Percentiles rank a stretch among this genome's conserved stretches.
These are phyloP conservation scores for Cerastis leucographa DNA, from an alignment of 2,888 invertebrate species.

Conservation along the genomic window DNA sequence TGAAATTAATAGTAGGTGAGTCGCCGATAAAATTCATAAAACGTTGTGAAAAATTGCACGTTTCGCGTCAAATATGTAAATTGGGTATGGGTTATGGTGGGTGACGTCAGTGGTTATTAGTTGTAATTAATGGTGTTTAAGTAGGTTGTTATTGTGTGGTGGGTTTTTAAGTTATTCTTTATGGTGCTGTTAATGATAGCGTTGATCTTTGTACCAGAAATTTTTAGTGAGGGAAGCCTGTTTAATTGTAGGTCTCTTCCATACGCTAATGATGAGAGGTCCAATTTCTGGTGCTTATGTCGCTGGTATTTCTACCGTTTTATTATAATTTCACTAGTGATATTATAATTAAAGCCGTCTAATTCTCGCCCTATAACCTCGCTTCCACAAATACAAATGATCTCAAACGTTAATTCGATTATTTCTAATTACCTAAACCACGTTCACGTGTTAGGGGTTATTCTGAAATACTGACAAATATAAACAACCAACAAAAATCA, in stretches of 20 bases:
- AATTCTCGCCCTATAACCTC: no score
- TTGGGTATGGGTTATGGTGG: slow-evolving; percentile 23
- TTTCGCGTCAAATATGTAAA: slow-evolving; percentile 52
- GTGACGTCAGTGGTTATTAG: slow-evolving; percentile 43
- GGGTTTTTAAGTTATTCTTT: neutral
- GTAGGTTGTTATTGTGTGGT: slow-evolving; percentile 9
- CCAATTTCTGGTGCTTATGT: neutral
- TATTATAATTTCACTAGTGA: no score
- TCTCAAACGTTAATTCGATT: no score
- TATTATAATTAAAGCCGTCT: no score
- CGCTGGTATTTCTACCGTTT: no score
- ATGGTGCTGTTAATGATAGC: slow-evolving; percentile 7
- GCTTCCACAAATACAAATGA: no score
- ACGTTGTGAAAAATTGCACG: slow-evolving; percentile 50
- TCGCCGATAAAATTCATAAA: slow-evolving; percentile 41
- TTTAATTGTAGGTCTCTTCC: neutral
- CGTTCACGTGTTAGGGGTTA: no score
- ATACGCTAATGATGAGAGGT: neutral
- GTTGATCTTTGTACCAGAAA: slow-evolving; percentile 3
- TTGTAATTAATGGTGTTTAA: slow-evolving; percentile 33
- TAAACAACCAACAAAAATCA: no score
- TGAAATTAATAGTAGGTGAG: slow-evolving; percentile 52
- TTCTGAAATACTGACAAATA: no score
- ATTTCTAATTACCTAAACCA: no score
- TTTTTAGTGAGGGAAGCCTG: no score